phyloP scores from a whole-genome alignment of 2,888 invertebrate species.

The Oscheius sp. region DNA sequence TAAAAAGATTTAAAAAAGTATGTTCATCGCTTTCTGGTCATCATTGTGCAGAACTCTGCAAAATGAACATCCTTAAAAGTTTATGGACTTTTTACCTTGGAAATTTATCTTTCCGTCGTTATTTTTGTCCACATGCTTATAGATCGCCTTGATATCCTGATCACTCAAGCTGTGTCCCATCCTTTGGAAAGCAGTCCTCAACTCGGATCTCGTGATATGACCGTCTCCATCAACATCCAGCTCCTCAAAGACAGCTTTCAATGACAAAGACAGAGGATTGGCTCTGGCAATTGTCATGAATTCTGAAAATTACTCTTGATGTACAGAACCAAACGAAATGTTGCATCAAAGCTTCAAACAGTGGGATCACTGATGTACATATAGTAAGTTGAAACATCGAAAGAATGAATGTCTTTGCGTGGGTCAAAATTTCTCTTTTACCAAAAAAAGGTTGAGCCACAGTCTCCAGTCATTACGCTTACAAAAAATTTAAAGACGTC shows the following conservation, averaged over 20 bases:
- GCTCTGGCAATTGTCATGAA: constrained; percentile 71
- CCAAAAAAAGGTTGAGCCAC: too few species aligned
- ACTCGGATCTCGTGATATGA: constrained; percentile 70
- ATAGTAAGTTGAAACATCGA: too few species aligned
- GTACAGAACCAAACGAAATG: background rate
- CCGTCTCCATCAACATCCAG: constrained; percentile 73
- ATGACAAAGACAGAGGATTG: constrained; percentile 71
- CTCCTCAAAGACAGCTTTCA: constrained; percentile 72
- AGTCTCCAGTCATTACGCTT: too few species aligned
- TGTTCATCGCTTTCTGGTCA: constrained; percentile 58
- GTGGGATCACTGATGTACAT: background rate
- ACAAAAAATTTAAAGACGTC: too few species aligned
- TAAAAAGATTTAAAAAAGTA: background rate
- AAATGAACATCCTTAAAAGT: constrained; percentile 1
- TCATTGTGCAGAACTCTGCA: constrained; percentile 72
- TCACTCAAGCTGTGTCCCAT: constrained; percentile 74
- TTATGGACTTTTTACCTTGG: constrained; percentile 56
- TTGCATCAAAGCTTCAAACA: background rate
- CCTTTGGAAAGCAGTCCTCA: constrained; percentile 74
- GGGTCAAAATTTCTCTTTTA: too few species aligned
- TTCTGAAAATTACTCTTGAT: constrained; percentile 48
- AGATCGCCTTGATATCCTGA: constrained; percentile 73
- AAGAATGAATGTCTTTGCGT: too few species aligned
- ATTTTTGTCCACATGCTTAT: constrained; percentile 75
- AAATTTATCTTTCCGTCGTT: constrained; percentile 73